Conservation (phyloP, 2,797 vertebrate species). For the Jordanella pulchra region DNA sequence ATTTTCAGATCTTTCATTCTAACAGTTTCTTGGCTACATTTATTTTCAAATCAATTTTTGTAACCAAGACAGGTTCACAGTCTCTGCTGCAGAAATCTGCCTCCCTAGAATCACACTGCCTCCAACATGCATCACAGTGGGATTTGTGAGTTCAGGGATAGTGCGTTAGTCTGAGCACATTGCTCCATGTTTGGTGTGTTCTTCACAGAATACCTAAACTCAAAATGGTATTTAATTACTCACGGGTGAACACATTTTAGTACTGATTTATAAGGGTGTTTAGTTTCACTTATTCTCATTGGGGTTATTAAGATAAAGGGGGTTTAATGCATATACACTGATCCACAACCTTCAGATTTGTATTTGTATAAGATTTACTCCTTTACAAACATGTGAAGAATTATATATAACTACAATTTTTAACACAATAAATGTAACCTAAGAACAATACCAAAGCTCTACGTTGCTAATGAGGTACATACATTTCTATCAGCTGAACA, state of each 20-base stretch:
- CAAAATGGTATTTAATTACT: too few relatives aligned
- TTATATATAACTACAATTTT: neutral
- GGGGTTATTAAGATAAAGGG: neutral
- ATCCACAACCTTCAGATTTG: neutral
- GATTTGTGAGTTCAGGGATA: too few relatives aligned
- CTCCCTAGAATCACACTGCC: too few relatives aligned
- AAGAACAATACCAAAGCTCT: conserved; percentile 1
- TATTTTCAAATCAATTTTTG: too few relatives aligned
- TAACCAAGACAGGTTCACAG: too few relatives aligned
- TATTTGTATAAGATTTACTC: neutral
- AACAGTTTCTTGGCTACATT: neutral
- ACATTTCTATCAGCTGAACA: conserved; percentile 7
- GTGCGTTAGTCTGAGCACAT: too few relatives aligned
- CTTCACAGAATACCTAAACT: too few relatives aligned
- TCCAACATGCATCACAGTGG: too few relatives aligned
- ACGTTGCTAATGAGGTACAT: neutral
- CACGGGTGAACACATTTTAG: too few relatives aligned
- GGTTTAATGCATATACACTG: neutral
- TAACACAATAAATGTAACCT: neutral
- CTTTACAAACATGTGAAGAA: neutral
- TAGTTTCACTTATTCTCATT: too few relatives aligned
- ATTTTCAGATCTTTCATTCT: neutral
- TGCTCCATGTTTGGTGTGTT: neutral
- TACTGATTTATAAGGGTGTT: too few relatives aligned
- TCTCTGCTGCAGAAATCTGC: too few relatives aligned